Evolutionary conservation across 1,140 invertebrate genomes (phyloP).

Genomic region (Drosophila kepulauana): DNA sequence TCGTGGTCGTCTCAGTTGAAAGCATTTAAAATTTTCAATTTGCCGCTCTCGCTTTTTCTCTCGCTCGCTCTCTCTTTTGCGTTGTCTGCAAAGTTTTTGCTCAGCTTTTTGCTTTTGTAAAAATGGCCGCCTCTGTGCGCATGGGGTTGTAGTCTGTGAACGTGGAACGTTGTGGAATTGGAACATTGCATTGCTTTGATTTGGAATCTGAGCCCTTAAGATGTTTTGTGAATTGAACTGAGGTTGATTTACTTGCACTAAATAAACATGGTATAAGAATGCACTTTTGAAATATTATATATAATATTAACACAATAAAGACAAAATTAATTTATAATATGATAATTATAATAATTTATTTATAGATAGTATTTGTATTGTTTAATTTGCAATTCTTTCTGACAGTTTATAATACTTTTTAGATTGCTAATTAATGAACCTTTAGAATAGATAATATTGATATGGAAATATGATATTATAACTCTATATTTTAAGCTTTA

Average conservation of each 20-base stretch:
- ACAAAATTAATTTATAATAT: too few species aligned
- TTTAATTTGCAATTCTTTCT: too few species aligned
- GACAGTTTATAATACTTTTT: too few species aligned
- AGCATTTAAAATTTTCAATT: slow-evolving; percentile 82
- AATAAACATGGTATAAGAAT: too few species aligned
- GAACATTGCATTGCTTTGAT: slow-evolving; percentile 43
- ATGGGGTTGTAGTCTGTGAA: slow-evolving; percentile 45
- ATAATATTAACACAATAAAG: too few species aligned
- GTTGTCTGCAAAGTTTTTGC: slow-evolving; percentile 63
- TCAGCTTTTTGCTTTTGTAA: slow-evolving; percentile 54
- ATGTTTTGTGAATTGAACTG: background rate
- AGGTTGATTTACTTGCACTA: background rate
- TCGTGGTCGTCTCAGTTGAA: slow-evolving; percentile 80
- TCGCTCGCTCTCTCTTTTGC: slow-evolving; percentile 9
- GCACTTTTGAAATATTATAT: too few species aligned
- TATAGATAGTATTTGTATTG: too few species aligned
- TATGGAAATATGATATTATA: too few species aligned
- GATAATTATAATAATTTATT: too few species aligned
- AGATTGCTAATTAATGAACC: too few species aligned
- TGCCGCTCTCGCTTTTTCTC: slow-evolving; percentile 41
- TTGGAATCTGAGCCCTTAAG: slow-evolving; percentile 21
- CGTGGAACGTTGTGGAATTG: slow-evolving; percentile 50
- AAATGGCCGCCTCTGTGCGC: slow-evolving; percentile 71
- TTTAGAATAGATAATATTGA: too few species aligned
- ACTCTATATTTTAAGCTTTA: too few species aligned